These are phyloP conservation scores for Anoura caudifer DNA, from an alignment of 2,113 vertebrate species.

Conservation along the genomic window DNA sequence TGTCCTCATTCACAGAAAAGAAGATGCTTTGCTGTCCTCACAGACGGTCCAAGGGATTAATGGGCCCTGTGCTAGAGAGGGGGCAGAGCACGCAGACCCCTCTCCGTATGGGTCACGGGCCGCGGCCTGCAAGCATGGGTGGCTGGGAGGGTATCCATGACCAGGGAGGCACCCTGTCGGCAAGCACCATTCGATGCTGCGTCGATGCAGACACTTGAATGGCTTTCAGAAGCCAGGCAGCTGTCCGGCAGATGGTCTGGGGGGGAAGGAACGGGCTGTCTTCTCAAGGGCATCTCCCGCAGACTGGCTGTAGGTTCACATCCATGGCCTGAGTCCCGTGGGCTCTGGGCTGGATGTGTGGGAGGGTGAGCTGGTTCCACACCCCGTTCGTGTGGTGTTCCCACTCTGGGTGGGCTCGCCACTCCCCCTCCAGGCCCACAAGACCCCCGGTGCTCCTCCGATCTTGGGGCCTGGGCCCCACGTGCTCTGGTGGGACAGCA, in stretches of 20 bases:
- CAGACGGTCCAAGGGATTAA: fast-evolving
- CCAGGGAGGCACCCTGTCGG: fast-evolving
- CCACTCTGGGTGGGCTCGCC: fast-evolving
- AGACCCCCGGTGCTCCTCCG: neutral
- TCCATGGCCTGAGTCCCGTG: too few relatives aligned
- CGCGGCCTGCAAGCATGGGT: neutral
- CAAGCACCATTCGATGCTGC: fast-evolving
- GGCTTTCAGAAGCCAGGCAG: neutral
- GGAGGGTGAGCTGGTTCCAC: neutral
- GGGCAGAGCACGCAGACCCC: fast-evolving
- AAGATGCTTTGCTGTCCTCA: neutral
- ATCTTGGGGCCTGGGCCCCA: too few relatives aligned
- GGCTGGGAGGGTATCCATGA: fast-evolving
- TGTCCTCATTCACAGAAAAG: too few relatives aligned
- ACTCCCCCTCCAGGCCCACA: neutral
- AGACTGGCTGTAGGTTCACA: neutral
- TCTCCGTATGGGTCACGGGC: fast-evolving
- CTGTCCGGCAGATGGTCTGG: fast-evolving
- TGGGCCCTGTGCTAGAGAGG: neutral
- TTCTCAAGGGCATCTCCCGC: neutral
- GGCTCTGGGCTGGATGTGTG: neutral
- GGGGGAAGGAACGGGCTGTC: neutral
- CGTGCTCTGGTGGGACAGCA: neutral
- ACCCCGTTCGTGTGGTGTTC: neutral
- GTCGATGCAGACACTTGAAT: neutral